Base-by-base conservation (phyloP, 1,140 invertebrate species). In the Brachionus rubens region DNA sequence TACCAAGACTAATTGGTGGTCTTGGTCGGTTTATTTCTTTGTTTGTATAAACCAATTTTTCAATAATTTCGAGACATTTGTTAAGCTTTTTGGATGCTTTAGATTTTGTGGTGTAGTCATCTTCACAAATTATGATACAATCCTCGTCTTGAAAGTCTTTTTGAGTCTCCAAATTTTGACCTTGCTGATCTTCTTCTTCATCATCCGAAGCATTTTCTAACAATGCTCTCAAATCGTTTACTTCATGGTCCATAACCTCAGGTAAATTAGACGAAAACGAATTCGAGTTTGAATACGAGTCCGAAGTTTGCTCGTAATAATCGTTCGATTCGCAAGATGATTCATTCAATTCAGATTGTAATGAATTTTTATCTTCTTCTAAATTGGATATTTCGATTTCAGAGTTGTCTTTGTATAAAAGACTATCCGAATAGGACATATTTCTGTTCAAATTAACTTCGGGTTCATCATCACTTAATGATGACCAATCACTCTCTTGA, bases 61-160 rank as follows among this genome's bases (percentile, higher is more conserved):
- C 36, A 24, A 65, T 65, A 3, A 65, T 24, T 10, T 65, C 40
- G 2, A 65, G 24, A 41, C 36, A 65, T 46, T 65, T 65, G 19
- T 65, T 65, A 5, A 65, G 12, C 43, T 65, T 65, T 65, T 65
- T 65, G 0, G 59, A 41, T 43, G 19, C 43, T 24, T 43, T 65
- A 28, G 6, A 14, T 43, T 43, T 41, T 10, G 16, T 26, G 12
- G 28, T 36, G 10, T 43, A 65, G 30, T 65, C 59, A n/a, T 65
- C 43, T 24, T 65, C 40, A 14, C 16, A 65, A 5, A 65, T 65
- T 24, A 65, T 65, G 4, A 65, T 4, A 46, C 59, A 65, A 43
- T 65, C 59, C 6, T 59, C n/a, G 16, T 59, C 54, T 16, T 59
- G 28, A 1, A 33, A 33, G 0, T 33, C 19, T 36, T 33, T 36